Percentiles rank a stretch among this genome's conserved stretches.
Evolutionary conservation across 2,888 invertebrate genomes (phyloP).

Genomic region (Drosophila maculinotata): DNA sequence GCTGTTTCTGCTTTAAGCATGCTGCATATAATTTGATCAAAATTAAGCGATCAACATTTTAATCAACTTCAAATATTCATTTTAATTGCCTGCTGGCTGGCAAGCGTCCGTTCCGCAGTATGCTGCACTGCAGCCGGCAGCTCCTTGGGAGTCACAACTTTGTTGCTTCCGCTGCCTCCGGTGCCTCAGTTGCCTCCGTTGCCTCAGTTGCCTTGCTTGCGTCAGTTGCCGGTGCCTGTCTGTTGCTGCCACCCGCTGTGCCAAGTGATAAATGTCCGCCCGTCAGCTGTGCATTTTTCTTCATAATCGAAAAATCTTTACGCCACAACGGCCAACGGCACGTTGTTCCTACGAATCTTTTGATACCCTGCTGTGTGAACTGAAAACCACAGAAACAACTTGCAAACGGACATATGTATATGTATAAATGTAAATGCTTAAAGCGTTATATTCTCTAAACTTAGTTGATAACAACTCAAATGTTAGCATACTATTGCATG

Average conservation of each 20-base stretch:
- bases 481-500: too few relatives aligned
- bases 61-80: slow-evolving; percentile 41
- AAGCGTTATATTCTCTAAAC: too few relatives aligned
- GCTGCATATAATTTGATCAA: slow-evolving; percentile 42
- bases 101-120: not conserved
- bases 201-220: not conserved
- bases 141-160: slow-evolving; percentile 18
- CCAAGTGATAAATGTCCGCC: slow-evolving; percentile 67
- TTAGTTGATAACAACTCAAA: too few relatives aligned
- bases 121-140: slow-evolving; percentile 8
- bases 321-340: slow-evolving; percentile 25
- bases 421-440: too few relatives aligned
- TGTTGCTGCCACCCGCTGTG: slow-evolving; percentile 35
- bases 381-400: not conserved
- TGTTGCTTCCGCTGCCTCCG: slow-evolving; percentile 10
- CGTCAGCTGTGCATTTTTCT: slow-evolving; percentile 72
- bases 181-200: not conserved
- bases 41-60: slow-evolving; percentile 47
- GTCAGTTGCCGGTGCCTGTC: not conserved
- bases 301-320: slow-evolving; percentile 72
- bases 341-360: slow-evolving; percentile 14
- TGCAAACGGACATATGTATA: too few relatives aligned
- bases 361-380: slow-evolving; percentile 24
- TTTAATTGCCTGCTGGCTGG: slow-evolving; percentile 35
- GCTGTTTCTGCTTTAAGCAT: slow-evolving; percentile 10